Percentiles rank a stretch among this genome's conserved stretches.
Evolutionary conservation across 2,113 vertebrate species (phyloP).

Genomic region (Strix uralensis): DNA sequence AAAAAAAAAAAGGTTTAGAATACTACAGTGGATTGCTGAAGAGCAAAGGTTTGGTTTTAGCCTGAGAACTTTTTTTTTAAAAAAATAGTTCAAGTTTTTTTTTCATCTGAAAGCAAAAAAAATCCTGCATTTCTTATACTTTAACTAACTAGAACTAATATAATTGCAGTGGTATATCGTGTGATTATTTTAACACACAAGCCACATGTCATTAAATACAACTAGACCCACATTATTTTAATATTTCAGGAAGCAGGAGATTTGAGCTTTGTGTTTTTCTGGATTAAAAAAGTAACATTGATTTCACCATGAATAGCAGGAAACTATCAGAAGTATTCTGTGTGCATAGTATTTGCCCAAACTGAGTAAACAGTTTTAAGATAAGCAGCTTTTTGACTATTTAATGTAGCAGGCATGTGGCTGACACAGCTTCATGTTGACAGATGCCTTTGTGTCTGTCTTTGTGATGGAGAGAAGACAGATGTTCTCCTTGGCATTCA

Average conservation of each 20-base stretch:
- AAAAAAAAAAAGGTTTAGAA: background rate
- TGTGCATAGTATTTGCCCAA: background rate
- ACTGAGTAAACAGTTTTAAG: background rate
- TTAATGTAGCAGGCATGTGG: background rate
- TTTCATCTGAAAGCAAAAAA: background rate
- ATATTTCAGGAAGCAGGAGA: background rate
- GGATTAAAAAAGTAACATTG: background rate
- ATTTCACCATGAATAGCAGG: background rate
- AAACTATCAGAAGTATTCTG: background rate
- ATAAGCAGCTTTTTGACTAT: constrained; percentile 6
- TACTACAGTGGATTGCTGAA: background rate
- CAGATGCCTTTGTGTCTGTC: constrained; percentile 5
- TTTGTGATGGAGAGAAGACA: constrained; percentile 21
- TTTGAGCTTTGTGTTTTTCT: background rate
- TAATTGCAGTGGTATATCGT: background rate
- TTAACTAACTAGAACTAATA: background rate
- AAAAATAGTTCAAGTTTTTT: background rate
- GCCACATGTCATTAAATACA: background rate
- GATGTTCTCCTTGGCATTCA: constrained; percentile 27
- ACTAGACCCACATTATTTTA: background rate
- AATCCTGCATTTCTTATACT: background rate
- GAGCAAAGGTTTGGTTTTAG: background rate
- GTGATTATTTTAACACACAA: background rate
- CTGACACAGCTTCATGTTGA: background rate
- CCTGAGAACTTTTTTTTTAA: background rate